These are phyloP conservation scores for Diacarnus erythraeanus DNA, from an alignment of 37 sponge, comb jelly and placozoan genomes.

Conservation along the genomic window DNA sequence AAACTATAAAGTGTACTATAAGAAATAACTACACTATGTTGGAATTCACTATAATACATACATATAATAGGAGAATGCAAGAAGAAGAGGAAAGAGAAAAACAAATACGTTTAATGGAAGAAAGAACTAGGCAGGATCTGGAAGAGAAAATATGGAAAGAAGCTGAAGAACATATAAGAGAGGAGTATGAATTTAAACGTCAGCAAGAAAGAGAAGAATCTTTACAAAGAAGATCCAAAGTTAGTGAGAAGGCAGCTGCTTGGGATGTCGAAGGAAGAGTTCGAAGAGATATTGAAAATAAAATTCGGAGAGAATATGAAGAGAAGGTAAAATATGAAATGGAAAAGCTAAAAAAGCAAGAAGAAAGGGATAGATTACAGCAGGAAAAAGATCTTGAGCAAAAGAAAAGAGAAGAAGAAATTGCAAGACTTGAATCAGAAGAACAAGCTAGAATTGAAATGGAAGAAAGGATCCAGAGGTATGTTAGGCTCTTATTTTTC, in stretches of 20 bases:
- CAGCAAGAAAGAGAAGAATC: constrained; percentile 27
- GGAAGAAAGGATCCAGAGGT: constrained; percentile 52
- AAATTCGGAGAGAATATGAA: constrained; percentile 24
- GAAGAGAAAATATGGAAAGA: constrained; percentile 66
- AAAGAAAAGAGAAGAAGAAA: constrained; percentile 30
- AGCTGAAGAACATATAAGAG: constrained; percentile 44
- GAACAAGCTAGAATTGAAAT: constrained; percentile 64
- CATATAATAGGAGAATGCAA: background rate
- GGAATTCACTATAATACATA: too few relatives aligned
- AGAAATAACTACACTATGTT: too few relatives aligned
- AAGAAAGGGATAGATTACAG: constrained; percentile 22
- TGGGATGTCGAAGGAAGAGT: background rate
- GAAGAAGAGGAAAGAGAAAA: constrained; percentile 9
- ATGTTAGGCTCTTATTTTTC: background rate
- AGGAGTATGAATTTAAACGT: constrained; percentile 33
- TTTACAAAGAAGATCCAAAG: background rate
- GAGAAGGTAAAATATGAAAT: constrained; percentile 2
- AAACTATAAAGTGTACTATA: too few relatives aligned
- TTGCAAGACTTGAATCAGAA: constrained; percentile 50
- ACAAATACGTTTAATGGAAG: constrained; percentile 19
- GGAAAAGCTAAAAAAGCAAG: constrained; percentile 14
- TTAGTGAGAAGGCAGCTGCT: constrained; percentile 11
- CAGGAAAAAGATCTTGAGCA: constrained; percentile 24
- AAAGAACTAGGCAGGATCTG: constrained; percentile 32
- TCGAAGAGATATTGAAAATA: constrained; percentile 7